Base-by-base conservation (phyloP, 2,113 vertebrate genomes). In the Aepyceros melampus region DNA sequence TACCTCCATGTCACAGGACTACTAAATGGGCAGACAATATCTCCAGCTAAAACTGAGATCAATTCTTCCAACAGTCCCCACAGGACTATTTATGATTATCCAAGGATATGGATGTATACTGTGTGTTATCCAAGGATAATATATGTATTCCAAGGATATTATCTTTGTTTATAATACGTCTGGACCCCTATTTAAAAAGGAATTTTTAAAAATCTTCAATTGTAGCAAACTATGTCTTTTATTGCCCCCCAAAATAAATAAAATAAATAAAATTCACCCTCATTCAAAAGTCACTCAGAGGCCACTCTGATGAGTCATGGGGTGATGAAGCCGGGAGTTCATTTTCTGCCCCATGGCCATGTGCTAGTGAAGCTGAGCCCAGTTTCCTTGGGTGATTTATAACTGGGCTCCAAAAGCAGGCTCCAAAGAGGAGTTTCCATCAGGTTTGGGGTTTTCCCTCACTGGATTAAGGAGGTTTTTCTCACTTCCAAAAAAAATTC, bases 171-270 rank as follows among this genome's bases (percentile, higher is more conserved):
- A 56, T 13, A 93, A 74, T 67, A 62, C 1, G 14, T 91, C 58
- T 78, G 27, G 53, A 87, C 56, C 87, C 55, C 33, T 87, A 88
- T 13, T 93, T 89, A 82, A 12, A 53, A 53, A 53, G 31, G 19
- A n/a, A n/a, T 53, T 51, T 82, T n/a, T 1, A 13, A 51, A 78
- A 79, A 79, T 53, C 85, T 58, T 91, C 67, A 95, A 40, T 83
- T 60, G 55, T 53, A 95, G 40, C 25, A 91, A 96, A 94, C 78
- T 94, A 56, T 88, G 31, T 60, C 40, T 89, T 97, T 91, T 83
- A 89, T 56, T 71, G 49, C 49, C 91, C 93, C 27, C 0, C 0
- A 62, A 62, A 62, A 62, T 31, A 60, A 14, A 31, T 31, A 93
- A 93, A 71, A 36, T 21, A 67, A 91, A 85, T 91, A 93, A 94